Conservation (phyloP, 2,797 vertebrate species). For the Tokudaia muenninki region DNA sequence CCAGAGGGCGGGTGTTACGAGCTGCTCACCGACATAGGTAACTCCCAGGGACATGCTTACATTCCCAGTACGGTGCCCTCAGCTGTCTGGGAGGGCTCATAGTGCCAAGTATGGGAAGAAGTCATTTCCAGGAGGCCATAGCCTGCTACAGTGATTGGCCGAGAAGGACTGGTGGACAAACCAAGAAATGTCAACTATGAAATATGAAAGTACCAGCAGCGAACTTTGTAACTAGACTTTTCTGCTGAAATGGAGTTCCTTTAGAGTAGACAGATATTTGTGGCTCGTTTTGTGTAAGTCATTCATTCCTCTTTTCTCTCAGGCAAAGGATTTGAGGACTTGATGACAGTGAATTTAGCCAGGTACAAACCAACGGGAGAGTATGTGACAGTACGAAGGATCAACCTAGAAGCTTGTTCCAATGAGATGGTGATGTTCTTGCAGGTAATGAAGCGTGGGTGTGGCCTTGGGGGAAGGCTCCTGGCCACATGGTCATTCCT, state of each 20-base stretch:
- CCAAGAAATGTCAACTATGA: neutral
- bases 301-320: conserved; percentile 58
- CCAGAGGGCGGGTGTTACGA: conserved; percentile 96
- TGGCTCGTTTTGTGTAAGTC: neutral
- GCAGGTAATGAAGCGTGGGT: conserved; percentile 90
- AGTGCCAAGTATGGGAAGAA: conserved; percentile 10
- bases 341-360: conserved; percentile 97
- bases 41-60: neutral
- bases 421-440: conserved; percentile 98
- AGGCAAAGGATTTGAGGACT: conserved; percentile 96
- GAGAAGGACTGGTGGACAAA: neutral
- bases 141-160: neutral
- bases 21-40: conserved; percentile 94
- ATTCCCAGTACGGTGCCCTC: neutral
- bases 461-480: neutral
- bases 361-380: conserved; percentile 94
- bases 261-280: neutral
- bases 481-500: neutral
- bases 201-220: neutral
- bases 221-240: conserved; percentile 6
- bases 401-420: conserved; percentile 97
- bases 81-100: neutral
- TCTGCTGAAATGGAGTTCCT: conserved; percentile 1
- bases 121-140: neutral
- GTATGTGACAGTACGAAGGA: conserved; percentile 94